Evolutionary conservation across 2,113 vertebrate species (phyloP).

Genomic region (Dasyornis broadbenti): DNA sequence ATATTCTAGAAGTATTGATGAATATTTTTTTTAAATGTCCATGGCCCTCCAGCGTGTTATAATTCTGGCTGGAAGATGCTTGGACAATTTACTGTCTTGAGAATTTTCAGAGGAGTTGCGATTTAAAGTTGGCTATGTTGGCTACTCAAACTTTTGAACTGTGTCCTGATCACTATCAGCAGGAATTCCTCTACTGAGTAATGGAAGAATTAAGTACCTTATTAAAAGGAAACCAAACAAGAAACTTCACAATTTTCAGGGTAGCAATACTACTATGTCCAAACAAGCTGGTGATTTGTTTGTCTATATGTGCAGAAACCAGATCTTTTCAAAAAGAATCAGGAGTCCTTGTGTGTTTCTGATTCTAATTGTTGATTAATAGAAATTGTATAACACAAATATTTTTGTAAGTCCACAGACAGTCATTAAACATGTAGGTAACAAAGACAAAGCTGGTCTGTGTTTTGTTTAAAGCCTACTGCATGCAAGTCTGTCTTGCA

Average conservation of each 20-base stretch:
- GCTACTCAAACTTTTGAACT: not conserved
- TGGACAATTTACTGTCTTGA: not conserved
- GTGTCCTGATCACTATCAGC: not conserved
- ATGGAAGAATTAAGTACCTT: not conserved
- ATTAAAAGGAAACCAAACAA: not conserved
- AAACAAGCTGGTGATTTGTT: not conserved
- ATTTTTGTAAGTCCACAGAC: conserved; percentile 15
- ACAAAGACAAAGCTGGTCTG: not conserved
- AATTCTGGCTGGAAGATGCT: not conserved
- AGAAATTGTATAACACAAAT: not conserved
- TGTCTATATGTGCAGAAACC: not conserved
- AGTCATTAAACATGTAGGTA: conserved; percentile 6
- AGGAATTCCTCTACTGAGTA: not conserved
- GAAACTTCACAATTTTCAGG: not conserved
- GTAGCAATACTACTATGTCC: not conserved
- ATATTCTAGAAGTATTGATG: not conserved
- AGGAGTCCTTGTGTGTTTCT: not conserved
- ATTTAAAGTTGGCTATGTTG: not conserved
- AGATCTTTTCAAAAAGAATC: not conserved
- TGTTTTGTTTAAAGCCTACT: not conserved
- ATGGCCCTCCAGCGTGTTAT: not conserved
- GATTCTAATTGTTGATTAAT: not conserved
- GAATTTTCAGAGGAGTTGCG: not conserved
- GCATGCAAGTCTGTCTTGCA: not conserved
- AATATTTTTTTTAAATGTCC: not conserved